Evolutionary conservation across 2,888 invertebrate species (phyloP).

Genomic region (Holacanthella duospinosa): DNA sequence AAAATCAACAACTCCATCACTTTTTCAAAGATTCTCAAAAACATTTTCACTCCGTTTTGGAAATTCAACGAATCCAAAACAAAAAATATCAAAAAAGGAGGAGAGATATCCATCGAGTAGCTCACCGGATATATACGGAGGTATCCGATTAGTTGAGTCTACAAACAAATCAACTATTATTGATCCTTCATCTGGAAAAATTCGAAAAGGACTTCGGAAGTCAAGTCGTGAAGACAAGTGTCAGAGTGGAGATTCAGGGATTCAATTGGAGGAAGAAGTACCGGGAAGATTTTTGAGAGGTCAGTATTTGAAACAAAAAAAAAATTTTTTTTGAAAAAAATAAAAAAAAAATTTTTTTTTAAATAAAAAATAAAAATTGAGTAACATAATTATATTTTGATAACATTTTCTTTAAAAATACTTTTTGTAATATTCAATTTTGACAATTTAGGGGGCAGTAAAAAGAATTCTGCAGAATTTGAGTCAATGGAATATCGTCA

Average conservation of each 20-base stretch:
- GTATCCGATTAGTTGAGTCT: slow-evolving; percentile 9
- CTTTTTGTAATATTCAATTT: too few species aligned
- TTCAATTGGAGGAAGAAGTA: slow-evolving; percentile 51
- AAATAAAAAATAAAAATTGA: too few species aligned
- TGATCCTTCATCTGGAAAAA: neutral
- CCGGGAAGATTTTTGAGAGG: too few species aligned
- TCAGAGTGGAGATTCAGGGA: slow-evolving; percentile 63
- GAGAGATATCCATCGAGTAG: slow-evolving; percentile 28
- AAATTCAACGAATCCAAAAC: slow-evolving; percentile 11
- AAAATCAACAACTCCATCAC: slow-evolving; percentile 15
- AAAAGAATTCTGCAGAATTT: too few species aligned
- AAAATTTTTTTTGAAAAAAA: too few species aligned
- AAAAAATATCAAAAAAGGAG: slow-evolving; percentile 17
- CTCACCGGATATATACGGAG: slow-evolving; percentile 29
- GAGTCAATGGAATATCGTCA: neutral
- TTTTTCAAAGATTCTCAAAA: slow-evolving; percentile 37
- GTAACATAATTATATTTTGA: too few species aligned
- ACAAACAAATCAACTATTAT: neutral
- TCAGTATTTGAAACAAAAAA: too few species aligned
- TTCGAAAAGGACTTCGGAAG: slow-evolving; percentile 54
- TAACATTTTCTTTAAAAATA: too few species aligned
- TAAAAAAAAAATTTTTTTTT: too few species aligned
- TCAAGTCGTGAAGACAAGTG: slow-evolving; percentile 59
- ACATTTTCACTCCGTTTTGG: slow-evolving; percentile 37
- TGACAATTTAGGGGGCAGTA: too few species aligned